Percentiles rank a stretch among this genome's conserved stretches.
These are phyloP conservation scores for Liasis olivaceus DNA, from an alignment of 2,797 vertebrate species.

Conservation along the genomic window DNA sequence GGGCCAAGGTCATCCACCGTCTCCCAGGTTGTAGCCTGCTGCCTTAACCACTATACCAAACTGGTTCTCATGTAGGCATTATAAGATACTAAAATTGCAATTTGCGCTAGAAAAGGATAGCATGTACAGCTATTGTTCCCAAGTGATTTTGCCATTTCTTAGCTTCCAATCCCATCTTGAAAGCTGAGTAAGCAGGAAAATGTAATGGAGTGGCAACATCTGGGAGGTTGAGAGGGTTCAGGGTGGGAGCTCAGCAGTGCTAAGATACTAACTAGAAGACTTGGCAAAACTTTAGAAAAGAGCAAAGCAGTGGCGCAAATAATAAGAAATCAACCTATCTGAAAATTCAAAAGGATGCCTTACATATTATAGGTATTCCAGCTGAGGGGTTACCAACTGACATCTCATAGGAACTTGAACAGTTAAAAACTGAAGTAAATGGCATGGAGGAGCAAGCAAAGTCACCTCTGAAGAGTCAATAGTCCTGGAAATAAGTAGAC, in stretches of 20 bases:
- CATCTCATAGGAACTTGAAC: constrained; percentile 81
- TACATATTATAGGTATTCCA: not conserved
- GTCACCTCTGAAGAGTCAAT: constrained; percentile 40
- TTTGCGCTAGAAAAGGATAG: too few species aligned
- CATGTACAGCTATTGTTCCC: too few species aligned
- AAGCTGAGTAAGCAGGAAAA: too few species aligned
- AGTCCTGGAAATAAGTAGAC: not conserved
- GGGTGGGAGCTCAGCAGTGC: not conserved
- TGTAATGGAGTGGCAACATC: not conserved
- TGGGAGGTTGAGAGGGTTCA: not conserved
- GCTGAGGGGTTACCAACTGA: not conserved
- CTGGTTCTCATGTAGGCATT: too few species aligned
- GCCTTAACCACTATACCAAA: too few species aligned
- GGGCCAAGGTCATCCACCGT: too few species aligned
- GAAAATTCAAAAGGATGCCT: not conserved
- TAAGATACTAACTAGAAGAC: not conserved
- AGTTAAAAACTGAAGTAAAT: constrained; percentile 90
- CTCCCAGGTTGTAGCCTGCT: too few species aligned
- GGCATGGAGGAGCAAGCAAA: constrained; percentile 91
- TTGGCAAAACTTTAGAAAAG: not conserved
- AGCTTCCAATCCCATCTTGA: too few species aligned
- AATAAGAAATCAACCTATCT: not conserved
- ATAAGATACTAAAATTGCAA: too few species aligned
- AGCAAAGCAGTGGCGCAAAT: not conserved
- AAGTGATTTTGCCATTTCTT: too few species aligned